Evolutionary conservation across 2,888 invertebrate genomes (phyloP).

Genomic region (Saturnia pavonia): DNA sequence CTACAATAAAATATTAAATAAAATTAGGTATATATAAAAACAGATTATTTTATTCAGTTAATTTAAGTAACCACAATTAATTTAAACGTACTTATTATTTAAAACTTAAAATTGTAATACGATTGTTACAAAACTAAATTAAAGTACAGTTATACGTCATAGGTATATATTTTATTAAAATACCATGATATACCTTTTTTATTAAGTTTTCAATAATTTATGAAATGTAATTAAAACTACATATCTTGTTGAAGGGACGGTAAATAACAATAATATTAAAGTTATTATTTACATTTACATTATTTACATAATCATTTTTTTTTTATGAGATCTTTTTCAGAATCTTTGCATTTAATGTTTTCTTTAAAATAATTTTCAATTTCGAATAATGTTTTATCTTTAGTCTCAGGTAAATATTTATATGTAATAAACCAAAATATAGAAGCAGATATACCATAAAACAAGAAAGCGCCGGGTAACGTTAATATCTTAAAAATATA

Average conservation of each 20-base stretch:
- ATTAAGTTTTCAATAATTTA: no score
- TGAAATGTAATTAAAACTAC: no score
- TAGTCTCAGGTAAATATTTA: constrained; percentile 51
- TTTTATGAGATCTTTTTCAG: constrained; percentile 38
- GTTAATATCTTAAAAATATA: constrained; percentile 46
- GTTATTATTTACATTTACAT: neutral
- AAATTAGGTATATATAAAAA: no score
- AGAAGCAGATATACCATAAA: constrained; percentile 46
- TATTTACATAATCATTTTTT: constrained; percentile 14
- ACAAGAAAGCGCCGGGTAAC: constrained; percentile 53
- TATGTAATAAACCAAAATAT: constrained; percentile 45
- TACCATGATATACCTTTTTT: no score
- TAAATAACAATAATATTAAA: neutral
- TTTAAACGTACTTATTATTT: neutral
- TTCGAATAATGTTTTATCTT: constrained; percentile 53
- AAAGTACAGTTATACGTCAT: neutral
- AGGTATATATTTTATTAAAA: no score
- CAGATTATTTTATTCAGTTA: no score
- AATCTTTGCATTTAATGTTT: constrained; percentile 30
- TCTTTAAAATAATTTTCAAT: constrained; percentile 50
- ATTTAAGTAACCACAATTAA: neutral
- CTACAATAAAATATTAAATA: no score
- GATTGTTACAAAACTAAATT: neutral
- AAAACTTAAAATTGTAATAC: neutral
- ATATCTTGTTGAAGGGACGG: neutral